Percentiles rank a stretch among this genome's conserved stretches.
phyloP scores from a whole-genome alignment of 30 jellyfish, hydroid and myxozoan species.

The Aurelia sp. region DNA sequence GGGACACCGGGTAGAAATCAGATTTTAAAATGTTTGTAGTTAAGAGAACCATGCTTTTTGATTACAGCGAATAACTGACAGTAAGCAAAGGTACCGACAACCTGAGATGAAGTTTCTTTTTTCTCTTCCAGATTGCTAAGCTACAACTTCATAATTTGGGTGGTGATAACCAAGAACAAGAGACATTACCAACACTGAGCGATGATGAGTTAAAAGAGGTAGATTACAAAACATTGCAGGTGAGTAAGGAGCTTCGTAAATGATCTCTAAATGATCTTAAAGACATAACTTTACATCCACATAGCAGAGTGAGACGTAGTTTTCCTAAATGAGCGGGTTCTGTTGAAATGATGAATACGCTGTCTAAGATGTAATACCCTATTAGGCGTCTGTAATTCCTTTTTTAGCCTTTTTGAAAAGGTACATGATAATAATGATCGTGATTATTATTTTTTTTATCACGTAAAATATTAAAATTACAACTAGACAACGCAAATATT shows the following conservation, averaged over 20 bases:
- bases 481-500: too few relatives aligned
- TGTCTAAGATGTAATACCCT: too few relatives aligned
- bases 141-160: conserved; percentile 53
- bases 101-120: not conserved
- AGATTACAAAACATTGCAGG: conserved; percentile 77
- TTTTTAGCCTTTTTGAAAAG: not conserved
- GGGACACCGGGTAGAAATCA: too few relatives aligned
- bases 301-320: not conserved
- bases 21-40: too few relatives aligned
- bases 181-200: conserved; percentile 39
- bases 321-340: too few relatives aligned
- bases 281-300: not conserved
- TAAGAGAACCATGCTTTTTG: too few relatives aligned
- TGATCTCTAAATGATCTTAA: not conserved
- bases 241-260: conserved; percentile 3
- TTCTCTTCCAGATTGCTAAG: conserved; percentile 22
- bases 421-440: not conserved
- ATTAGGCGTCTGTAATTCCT: too few relatives aligned
- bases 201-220: conserved; percentile 75
- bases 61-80: too few relatives aligned
- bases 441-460: too few relatives aligned
- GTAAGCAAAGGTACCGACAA: too few relatives aligned
- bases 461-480: too few relatives aligned
- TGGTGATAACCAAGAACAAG: conserved; percentile 18
- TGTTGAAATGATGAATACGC: too few relatives aligned